Conservation (phyloP, 2,888 invertebrate genomes). For the Oscheius onirici region DNA sequence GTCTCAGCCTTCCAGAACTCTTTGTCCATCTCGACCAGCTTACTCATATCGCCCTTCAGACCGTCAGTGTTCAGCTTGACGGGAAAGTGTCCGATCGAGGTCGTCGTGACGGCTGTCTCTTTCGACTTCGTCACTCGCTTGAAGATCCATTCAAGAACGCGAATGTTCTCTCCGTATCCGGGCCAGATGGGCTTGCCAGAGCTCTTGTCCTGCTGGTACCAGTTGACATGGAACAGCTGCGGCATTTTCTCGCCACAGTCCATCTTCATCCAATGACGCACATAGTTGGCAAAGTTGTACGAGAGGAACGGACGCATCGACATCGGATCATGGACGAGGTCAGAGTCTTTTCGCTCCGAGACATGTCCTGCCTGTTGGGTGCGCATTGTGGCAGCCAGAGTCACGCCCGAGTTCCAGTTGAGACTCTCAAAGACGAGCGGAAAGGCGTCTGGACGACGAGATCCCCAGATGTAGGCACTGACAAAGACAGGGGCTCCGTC, state of each 20-base stretch:
- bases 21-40: conserved; percentile 35
- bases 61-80: conserved; percentile 21
- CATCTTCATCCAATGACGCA: conserved; percentile 93
- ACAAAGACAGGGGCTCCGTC: conserved; percentile 90
- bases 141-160: conserved; percentile 89
- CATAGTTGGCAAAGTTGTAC: conserved; percentile 95
- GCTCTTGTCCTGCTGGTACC: conserved; percentile 88
- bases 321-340: conserved; percentile 85
- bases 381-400: conserved; percentile 90
- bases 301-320: conserved; percentile 99
- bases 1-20: conserved; percentile 45
- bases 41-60: background rate
- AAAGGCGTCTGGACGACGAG: conserved; percentile 85
- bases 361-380: conserved; percentile 78
- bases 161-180: conserved; percentile 92
- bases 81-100: conserved; percentile 24
- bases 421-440: conserved; percentile 70
- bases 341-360: conserved; percentile 17
- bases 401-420: conserved; percentile 73
- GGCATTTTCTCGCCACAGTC: conserved; percentile 71
- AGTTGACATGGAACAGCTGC: conserved; percentile 91
- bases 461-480: conserved; percentile 93
- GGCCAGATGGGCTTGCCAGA: conserved; percentile 89
- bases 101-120: background rate
- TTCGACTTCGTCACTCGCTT: conserved; percentile 25